Percentiles rank a stretch among this genome's conserved stretches.
Conservation (phyloP, 2,797 vertebrate genomes). For the Philypnodon macrostomus region DNA sequence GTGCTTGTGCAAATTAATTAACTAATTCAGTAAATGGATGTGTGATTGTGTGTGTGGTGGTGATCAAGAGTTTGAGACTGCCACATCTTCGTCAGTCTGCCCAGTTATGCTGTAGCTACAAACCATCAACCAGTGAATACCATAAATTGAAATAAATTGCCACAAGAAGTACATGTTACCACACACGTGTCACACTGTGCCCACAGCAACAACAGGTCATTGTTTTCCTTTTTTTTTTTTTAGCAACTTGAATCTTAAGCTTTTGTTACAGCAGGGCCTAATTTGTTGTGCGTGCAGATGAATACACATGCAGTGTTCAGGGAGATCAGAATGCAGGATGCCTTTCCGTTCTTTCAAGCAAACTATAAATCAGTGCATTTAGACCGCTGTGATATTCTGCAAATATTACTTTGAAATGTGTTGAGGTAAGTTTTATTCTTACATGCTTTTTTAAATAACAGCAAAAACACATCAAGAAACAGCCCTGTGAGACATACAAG, state of each 20-base stretch:
- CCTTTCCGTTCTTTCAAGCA: slow-evolving; percentile 42
- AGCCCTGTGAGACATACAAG: slow-evolving; percentile 32
- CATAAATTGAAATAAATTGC: no score
- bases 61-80: no score
- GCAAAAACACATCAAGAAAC: slow-evolving; percentile 52
- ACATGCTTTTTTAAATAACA: slow-evolving; percentile 45
- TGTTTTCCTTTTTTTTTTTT: neutral
- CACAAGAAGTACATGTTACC: no score
- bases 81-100: no score
- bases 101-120: no score
- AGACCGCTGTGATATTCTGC: slow-evolving; percentile 41
- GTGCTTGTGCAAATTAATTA: no score
- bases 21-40: no score
- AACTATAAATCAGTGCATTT: slow-evolving; percentile 31
- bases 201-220: no score
- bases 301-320: slow-evolving; percentile 16
- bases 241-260: neutral
- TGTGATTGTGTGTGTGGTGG: no score
- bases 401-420: slow-evolving; percentile 50
- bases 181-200: no score
- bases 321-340: slow-evolving; percentile 29
- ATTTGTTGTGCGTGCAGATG: slow-evolving; percentile 38
- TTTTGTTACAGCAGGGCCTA: slow-evolving; percentile 16
- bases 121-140: no score
- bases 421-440: slow-evolving; percentile 38